Base-by-base conservation (phyloP, 2,797 vertebrate genomes). In the Karalla daura region DNA sequence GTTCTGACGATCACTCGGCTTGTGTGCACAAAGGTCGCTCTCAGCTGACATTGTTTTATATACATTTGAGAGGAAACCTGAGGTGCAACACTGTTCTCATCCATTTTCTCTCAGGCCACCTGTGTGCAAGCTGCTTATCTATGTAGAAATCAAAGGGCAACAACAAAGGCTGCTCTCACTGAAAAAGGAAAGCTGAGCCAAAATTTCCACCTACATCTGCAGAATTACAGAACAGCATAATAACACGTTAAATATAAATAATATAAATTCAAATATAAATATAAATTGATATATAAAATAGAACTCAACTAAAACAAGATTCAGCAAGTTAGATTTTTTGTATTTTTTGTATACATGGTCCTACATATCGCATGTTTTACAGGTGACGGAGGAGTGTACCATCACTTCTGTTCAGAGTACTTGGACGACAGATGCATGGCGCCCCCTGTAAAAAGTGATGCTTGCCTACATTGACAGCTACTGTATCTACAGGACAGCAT, bases 401-500 rank as follows among this genome's bases (percentile, higher is more conserved):
- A 32, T 52, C 17, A 28, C 24, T 14, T 37, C 0, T 3, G 1
- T 33, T 18, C 25, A 0, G 5, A 14, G 2, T 4, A 24, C 33
- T 23, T 44, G 10, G 46, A 35, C 39, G 21, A 62, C 2, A 23
- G 5, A 18, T 36, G 7, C 20, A 27, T 33, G 9, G 32, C n/a
- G 14, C 24, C 12, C 0, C n/a, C 4, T 6, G 4, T 21, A 35
- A 36, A 27, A 63, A 17, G n/a, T 17, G 17, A 37, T 36, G 13
- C 28, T 49, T 64, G 5, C 7, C 50, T 58, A 30, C n/a, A 2
- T 2, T 24, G 13, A 58, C 35, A 50, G 14, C 36, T 44, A 47
- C 39, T 28, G 21, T 13, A 37, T 36, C 66, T 65, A 74, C 18
- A 17, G 14, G 32, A 65, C n/a, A n/a, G n/a, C n/a, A n/a, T n/a